phyloP scores from a whole-genome alignment of 37 sponge, comb jelly and placozoan species.

The Theonella swinhoei region DNA sequence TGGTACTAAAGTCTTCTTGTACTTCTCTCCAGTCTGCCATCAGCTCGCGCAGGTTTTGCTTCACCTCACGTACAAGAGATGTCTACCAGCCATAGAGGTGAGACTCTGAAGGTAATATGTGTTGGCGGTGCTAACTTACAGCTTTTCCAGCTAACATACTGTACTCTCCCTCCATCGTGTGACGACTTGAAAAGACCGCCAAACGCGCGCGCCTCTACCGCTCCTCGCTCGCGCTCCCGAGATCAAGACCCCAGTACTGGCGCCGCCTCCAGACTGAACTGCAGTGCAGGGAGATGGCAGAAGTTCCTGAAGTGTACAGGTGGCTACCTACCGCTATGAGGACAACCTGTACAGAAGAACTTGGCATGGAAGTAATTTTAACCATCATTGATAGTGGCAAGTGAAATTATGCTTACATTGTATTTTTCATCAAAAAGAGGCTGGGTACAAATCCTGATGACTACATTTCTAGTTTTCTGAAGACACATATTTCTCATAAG shows the following conservation, averaged over 20 bases:
- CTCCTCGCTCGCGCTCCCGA: too few relatives aligned
- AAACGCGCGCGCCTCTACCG: not conserved
- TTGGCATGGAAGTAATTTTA: not conserved
- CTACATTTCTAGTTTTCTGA: not conserved
- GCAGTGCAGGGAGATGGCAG: too few relatives aligned
- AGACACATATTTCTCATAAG: not conserved
- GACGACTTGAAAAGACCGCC: not conserved
- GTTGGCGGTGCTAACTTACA: too few relatives aligned
- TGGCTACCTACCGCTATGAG: not conserved
- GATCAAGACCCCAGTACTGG: not conserved
- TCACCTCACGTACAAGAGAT: not conserved
- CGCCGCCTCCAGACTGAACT: too few relatives aligned
- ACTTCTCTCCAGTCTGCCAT: not conserved
- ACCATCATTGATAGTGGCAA: too few relatives aligned
- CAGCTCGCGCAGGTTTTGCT: not conserved
- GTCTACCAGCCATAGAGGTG: too few relatives aligned
- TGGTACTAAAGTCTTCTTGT: too few relatives aligned
- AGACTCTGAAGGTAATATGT: too few relatives aligned
- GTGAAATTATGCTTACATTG: too few relatives aligned
- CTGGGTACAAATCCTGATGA: not conserved
- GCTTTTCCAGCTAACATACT: not conserved
- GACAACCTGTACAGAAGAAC: not conserved
- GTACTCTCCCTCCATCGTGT: not conserved
- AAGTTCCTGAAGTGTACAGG: not conserved
- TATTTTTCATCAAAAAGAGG: too few relatives aligned